Conservation (phyloP, 2,888 invertebrate species). For the Gymnocheta viridis region DNA sequence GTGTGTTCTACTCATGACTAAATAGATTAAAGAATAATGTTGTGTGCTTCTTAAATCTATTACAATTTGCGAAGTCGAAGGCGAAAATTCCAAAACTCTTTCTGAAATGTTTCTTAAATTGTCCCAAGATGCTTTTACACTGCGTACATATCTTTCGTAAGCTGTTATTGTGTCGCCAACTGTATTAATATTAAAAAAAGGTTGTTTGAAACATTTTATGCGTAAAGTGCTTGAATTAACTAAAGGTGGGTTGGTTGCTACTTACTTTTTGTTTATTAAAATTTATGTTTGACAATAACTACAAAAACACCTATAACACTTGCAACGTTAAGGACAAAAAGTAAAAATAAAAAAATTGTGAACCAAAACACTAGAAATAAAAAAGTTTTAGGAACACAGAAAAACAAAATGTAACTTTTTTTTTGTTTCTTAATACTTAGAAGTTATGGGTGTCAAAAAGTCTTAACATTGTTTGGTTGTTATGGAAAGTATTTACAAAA, state of each 20-base stretch:
- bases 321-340: background rate
- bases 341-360: background rate
- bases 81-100: too few relatives aligned
- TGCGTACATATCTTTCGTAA: background rate
- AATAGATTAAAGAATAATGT: too few relatives aligned
- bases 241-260: background rate
- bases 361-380: background rate
- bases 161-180: background rate
- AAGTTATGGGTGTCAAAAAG: constrained; percentile 46
- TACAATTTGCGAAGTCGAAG: too few relatives aligned
- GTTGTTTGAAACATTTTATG: background rate
- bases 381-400: background rate
- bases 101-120: too few relatives aligned
- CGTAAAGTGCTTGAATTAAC: constrained; percentile 45
- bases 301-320: constrained; percentile 4
- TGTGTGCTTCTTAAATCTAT: too few relatives aligned
- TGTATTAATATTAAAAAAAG: background rate
- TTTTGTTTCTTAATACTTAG: constrained; percentile 17
- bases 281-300: constrained; percentile 49
- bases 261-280: constrained; percentile 55
- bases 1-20: too few relatives aligned
- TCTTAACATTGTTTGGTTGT: constrained; percentile 31
- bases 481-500: constrained; percentile 31
- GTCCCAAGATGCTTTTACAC: too few relatives aligned
- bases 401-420: constrained; percentile 30